A percentile compares a stretch with the other conserved stretches of the same genome.
Evolutionary conservation across 2,113 vertebrate species (phyloP).

Genomic region (Ptilorrhoa leucosticta): DNA sequence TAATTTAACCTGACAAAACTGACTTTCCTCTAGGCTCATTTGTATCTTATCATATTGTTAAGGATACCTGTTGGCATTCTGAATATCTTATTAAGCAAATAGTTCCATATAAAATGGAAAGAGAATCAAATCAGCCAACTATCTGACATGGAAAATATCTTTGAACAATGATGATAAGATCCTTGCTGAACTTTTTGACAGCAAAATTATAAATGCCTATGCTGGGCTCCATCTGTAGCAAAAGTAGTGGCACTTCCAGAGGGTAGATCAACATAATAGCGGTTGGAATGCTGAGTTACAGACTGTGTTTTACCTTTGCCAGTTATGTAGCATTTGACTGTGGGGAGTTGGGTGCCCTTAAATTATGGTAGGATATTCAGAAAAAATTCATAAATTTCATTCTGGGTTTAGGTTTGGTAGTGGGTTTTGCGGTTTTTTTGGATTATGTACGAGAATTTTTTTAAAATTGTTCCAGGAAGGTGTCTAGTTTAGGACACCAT

Average conservation of each 20-base stretch:
- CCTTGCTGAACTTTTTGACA: neutral
- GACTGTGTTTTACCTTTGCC: neutral
- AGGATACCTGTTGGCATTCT: neutral
- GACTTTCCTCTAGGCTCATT: neutral
- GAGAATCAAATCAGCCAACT: neutral
- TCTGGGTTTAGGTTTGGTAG: neutral
- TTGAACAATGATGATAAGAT: neutral
- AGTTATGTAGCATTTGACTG: neutral
- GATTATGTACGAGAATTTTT: rapidly evolving
- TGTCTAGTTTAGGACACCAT: neutral
- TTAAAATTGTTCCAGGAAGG: neutral
- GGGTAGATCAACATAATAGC: neutral
- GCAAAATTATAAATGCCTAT: neutral
- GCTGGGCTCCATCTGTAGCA: neutral
- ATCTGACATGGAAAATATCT: neutral
- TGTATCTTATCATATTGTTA: neutral
- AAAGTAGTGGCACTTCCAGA: neutral
- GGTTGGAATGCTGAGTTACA: neutral
- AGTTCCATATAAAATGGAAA: neutral
- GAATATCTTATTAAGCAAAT: neutral
- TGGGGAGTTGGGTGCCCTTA: neutral
- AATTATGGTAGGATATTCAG: neutral
- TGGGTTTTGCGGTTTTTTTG: neutral
- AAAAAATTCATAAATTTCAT: neutral
- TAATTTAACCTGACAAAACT: neutral